Evolutionary conservation across 2,888 invertebrate genomes (phyloP), one percentile per base, ranked within the genome.

Genomic region (Cyclophora punctaria): DNA sequence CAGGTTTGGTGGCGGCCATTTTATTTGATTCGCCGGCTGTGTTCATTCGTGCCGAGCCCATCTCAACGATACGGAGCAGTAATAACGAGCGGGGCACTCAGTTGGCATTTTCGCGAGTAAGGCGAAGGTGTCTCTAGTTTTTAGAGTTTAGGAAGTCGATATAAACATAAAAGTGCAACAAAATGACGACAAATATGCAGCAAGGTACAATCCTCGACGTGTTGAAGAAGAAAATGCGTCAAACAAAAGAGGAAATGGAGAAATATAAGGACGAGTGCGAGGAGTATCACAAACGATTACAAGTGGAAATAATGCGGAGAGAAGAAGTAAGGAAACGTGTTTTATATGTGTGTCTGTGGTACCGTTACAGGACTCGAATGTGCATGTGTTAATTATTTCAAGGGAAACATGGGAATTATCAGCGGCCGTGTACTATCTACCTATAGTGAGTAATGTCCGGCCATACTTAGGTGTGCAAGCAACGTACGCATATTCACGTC

Each of bases 211-310:
- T 98, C 73, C 91, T 99, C 86, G 98, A 98, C 90, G 97, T 98
- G 78, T 93, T 99, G 78, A 99, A 99, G 93, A 98, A 98, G 93
- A 99, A 99, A 93, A 99, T 99, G 98, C 93, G 97, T 71, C 97
- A 97, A 90, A 96, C 98, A 73, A 98, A 98, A 90, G 98, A 98
- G 88, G 99, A 99, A 91, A 96, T 98, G 94, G 99, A 99, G 88
- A 95, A 96, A 89, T 97, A 96, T 90, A 98, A 96, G 91, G 98
- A 99, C 89, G 97, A 97, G 86, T 96, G 96, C 86, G 98, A 98
- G 89, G 97, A 97, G 89, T 96, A 94, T 85, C 96, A 96, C 89
- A 95, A 97, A 91, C 94, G 96, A 86, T 92, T 97, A 83, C 97
- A 97, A 91, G 93, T 95, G 83, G 98, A 98, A 93, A 93, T 96